These are phyloP conservation scores for Conus ventricosus DNA, from an alignment of 1,140 invertebrate species.

Conservation along the genomic window DNA sequence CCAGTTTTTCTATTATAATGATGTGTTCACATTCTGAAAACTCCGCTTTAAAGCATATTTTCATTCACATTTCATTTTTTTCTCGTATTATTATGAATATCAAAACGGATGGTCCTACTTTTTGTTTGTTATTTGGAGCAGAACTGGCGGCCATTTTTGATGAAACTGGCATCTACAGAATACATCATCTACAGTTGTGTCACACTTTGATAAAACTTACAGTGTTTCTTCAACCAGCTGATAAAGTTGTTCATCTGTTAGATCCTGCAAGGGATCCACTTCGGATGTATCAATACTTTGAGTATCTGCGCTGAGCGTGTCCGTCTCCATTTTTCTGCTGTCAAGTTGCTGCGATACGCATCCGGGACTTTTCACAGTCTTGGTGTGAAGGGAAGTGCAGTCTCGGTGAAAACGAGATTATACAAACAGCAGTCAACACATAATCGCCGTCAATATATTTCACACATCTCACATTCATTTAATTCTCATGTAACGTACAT, in stretches of 20 bases:
- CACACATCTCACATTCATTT: no score
- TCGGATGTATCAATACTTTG: conserved; percentile 57
- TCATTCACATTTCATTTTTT: no score
- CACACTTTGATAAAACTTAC: conserved; percentile 53
- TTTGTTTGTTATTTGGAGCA: neutral
- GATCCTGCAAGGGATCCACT: conserved; percentile 69
- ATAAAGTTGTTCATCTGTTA: conserved; percentile 70
- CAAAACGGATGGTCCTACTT: neutral
- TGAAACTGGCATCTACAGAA: neutral
- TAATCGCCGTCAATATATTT: no score
- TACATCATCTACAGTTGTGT: no score
- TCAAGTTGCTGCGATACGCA: conserved; percentile 53
- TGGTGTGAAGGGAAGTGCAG: neutral
- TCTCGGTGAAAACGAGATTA: neutral
- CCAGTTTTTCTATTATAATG: no score
- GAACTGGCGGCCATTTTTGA: neutral
- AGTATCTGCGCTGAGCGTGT: conserved; percentile 64
- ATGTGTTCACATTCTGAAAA: no score
- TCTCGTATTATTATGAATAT: no score
- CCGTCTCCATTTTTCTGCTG: conserved; percentile 70
- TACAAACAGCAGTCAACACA: no score
- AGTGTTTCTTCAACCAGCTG: conserved; percentile 68
- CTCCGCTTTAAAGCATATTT: no score
- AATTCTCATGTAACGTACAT: no score
- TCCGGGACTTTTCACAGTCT: conserved; percentile 25